Percentiles rank a stretch among this genome's conserved stretches.
Evolutionary conservation across 2,888 invertebrate species (phyloP).

Genomic region (Drosophila histrio): DNA sequence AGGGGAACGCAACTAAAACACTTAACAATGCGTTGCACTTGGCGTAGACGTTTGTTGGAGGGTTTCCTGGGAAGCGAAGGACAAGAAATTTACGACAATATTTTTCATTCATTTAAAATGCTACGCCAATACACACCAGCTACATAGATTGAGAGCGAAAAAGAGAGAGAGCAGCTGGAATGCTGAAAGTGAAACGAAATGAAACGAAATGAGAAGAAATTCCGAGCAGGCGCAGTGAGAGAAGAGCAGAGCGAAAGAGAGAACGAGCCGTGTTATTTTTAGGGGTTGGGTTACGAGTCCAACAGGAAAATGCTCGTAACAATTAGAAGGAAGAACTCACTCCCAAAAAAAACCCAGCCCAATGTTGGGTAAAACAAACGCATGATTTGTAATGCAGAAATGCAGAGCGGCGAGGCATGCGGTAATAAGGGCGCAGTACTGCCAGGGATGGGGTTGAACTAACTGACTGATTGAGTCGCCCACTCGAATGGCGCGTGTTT

Average conservation of each 20-base stretch:
- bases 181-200: conserved; percentile 21
- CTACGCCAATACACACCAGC: conserved; percentile 57
- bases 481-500: conserved; percentile 60
- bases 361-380: conserved; percentile 20
- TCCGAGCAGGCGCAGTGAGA: conserved; percentile 48
- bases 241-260: not conserved
- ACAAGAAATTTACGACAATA: conserved; percentile 71
- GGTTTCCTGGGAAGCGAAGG: conserved; percentile 37
- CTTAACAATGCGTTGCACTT: conserved; percentile 74
- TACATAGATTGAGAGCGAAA: not conserved
- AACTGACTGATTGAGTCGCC: conserved; percentile 48
- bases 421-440: not conserved
- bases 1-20: conserved; percentile 51
- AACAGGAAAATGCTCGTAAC: conserved; percentile 68
- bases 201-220: conserved; percentile 33
- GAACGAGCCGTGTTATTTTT: not conserved
- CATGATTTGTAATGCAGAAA: conserved; percentile 63
- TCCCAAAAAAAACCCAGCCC: not conserved
- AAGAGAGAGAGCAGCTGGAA: conserved; percentile 8
- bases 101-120: conserved; percentile 80
- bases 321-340: conserved; percentile 48
- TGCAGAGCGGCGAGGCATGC: conserved; percentile 12
- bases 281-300: conserved; percentile 65
- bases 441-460: not conserved
- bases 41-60: conserved; percentile 27